These are phyloP conservation scores for Ectropis crepuscularia DNA, from an alignment of 2,888 invertebrate genomes.

Conservation along the genomic window DNA sequence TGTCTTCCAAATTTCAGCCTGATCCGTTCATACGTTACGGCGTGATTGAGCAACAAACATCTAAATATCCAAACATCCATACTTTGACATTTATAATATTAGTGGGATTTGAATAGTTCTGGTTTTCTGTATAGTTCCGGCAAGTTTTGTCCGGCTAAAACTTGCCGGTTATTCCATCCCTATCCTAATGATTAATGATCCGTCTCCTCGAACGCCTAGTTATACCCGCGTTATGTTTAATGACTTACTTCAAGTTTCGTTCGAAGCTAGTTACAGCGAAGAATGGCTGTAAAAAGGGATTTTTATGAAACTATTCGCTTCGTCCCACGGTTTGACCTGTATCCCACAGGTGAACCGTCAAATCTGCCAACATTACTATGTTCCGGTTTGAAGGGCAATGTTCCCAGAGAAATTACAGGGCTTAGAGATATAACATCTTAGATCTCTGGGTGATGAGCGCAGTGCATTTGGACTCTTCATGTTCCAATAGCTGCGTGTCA, in stretches of 20 bases:
- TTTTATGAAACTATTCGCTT: not conserved
- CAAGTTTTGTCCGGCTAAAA: conserved; percentile 8
- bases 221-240: conserved; percentile 27
- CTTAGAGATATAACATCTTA: too few relatives aligned
- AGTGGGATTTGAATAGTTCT: too few relatives aligned
- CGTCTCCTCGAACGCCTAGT: conserved; percentile 27
- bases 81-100: too few relatives aligned
- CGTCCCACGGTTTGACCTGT: not conserved
- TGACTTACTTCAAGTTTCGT: conserved; percentile 19
- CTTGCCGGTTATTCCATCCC: not conserved
- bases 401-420: too few relatives aligned
- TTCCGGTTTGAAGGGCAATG: too few relatives aligned
- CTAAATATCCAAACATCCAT: too few relatives aligned
- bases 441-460: too few relatives aligned
- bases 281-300: not conserved
- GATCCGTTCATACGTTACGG: too few relatives aligned
- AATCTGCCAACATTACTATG: not conserved
- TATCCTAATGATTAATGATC: conserved; percentile 29
- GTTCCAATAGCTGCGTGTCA: too few relatives aligned
- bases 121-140: not conserved
- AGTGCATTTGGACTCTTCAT: too few relatives aligned
- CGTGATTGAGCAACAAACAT: too few relatives aligned
- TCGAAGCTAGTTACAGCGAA: conserved; percentile 2
- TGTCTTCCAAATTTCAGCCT: too few relatives aligned
- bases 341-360: not conserved